Evolutionary conservation across 2,113 vertebrate species (phyloP).

Genomic region (Fregata magnificens): DNA sequence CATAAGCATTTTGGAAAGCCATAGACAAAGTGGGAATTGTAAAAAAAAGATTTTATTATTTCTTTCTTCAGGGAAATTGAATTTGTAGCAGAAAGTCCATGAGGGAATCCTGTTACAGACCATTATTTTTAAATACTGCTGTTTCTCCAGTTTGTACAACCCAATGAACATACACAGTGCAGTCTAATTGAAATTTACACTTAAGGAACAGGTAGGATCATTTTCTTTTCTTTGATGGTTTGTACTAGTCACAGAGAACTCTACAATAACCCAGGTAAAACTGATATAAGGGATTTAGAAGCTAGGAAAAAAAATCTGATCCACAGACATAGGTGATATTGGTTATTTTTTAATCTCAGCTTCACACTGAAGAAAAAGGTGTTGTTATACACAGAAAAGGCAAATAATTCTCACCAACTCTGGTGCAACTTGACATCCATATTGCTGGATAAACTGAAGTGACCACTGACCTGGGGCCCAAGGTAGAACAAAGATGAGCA

Average conservation of each 20-base stretch:
- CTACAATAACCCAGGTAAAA: background rate
- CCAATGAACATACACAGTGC: background rate
- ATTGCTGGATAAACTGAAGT: background rate
- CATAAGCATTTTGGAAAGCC: background rate
- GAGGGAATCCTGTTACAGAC: background rate
- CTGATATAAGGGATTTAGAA: background rate
- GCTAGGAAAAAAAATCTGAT: background rate
- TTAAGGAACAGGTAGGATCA: background rate
- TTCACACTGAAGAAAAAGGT: background rate
- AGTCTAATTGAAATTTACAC: background rate
- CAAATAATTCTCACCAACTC: background rate
- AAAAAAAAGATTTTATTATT: background rate
- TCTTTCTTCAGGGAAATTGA: background rate
- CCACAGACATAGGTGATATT: background rate
- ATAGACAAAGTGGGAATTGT: background rate
- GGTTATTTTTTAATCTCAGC: background rate
- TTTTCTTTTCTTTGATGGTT: background rate
- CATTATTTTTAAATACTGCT: background rate
- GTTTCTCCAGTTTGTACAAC: background rate
- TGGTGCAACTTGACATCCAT: accelerated
- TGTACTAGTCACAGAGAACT: background rate
- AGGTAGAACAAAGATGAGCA: background rate
- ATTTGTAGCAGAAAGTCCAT: background rate
- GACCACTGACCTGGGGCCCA: background rate
- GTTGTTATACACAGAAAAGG: background rate